Percentiles rank a stretch among this genome's conserved stretches.
phyloP scores from a whole-genome alignment of 2,797 vertebrate species.

The Falco novaeseelandiae region DNA sequence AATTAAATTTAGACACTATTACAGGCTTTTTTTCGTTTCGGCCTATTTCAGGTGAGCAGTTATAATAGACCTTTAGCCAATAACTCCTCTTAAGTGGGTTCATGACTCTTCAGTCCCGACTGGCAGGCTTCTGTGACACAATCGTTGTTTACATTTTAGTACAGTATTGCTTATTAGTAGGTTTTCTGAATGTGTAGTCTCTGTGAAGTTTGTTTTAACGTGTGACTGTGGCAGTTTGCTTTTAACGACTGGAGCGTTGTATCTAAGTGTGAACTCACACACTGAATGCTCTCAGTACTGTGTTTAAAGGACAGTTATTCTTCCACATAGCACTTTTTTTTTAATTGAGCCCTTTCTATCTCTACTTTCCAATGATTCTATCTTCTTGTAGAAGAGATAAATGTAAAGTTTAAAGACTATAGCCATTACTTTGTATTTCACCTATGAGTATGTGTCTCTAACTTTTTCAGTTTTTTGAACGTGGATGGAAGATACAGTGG shows the following conservation, averaged over 20 bases:
- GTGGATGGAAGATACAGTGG: background rate
- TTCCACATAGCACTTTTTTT: constrained; percentile 63
- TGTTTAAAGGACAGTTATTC: constrained; percentile 68
- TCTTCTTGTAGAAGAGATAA: constrained; percentile 58
- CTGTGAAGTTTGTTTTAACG: background rate
- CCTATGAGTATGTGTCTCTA: constrained; percentile 33
- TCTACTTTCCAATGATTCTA: constrained; percentile 31
- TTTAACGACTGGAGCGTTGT: background rate
- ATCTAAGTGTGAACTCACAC: constrained; percentile 19
- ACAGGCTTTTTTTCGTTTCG: constrained; percentile 66
- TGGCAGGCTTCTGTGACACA: constrained; percentile 66
- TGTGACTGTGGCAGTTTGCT: constrained; percentile 68
- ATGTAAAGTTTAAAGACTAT: constrained; percentile 44
- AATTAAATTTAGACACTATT: constrained; percentile 40
- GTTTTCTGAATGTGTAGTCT: constrained; percentile 44
- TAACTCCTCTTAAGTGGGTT: constrained; percentile 39
- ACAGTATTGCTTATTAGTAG: constrained; percentile 38
- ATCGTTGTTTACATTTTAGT: constrained; percentile 62
- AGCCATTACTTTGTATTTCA: constrained; percentile 46
- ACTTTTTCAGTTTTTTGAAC: background rate
- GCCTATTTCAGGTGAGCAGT: constrained; percentile 83
- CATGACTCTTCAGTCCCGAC: constrained; percentile 33
- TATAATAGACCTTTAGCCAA: constrained; percentile 58
- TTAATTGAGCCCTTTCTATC: background rate
- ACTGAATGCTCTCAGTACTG: constrained; percentile 33